A percentile compares a stretch with the other conserved stretches of the same genome.
phyloP scores from a whole-genome alignment of 2,113 vertebrate genomes.

The Propithecus coquereli region DNA sequence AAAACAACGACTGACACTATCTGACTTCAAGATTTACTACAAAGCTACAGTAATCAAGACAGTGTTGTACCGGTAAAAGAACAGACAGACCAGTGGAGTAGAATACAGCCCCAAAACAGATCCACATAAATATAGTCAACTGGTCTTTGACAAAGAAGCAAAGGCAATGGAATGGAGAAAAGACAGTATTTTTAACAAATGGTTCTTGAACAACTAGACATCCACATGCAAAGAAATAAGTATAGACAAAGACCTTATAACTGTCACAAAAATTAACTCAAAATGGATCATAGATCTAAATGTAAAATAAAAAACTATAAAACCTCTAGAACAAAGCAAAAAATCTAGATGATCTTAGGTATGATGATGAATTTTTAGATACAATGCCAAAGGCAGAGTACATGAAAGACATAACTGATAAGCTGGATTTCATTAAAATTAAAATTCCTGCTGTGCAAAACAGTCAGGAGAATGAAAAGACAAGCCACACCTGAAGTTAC shows the following conservation, averaged over 20 bases:
- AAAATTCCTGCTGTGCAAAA: not conserved
- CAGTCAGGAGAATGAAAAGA: not conserved
- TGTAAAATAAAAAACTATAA: not conserved
- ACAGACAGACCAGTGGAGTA: not conserved
- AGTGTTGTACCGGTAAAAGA: not conserved
- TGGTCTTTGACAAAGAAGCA: not conserved
- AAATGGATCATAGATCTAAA: not conserved
- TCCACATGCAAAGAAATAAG: not conserved
- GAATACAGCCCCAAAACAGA: not conserved
- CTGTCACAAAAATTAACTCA: not conserved
- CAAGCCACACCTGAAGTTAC: not conserved
- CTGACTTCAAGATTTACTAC: not conserved
- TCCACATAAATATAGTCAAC: not conserved
- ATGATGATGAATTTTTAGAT: not conserved
- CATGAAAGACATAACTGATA: too few species aligned
- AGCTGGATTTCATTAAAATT: too few species aligned
- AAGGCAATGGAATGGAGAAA: not conserved
- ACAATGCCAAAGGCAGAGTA: not conserved
- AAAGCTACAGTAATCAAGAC: not conserved
- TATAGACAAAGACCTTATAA: not conserved
- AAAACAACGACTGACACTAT: not conserved
- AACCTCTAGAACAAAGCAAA: not conserved
- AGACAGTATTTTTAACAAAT: not conserved
- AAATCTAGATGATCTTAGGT: not conserved
- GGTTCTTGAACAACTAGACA: not conserved